Evolutionary conservation across 2,888 invertebrate genomes (phyloP), one percentile per base, ranked within the genome.

Genomic region (Sphecodes monilicornis): DNA sequence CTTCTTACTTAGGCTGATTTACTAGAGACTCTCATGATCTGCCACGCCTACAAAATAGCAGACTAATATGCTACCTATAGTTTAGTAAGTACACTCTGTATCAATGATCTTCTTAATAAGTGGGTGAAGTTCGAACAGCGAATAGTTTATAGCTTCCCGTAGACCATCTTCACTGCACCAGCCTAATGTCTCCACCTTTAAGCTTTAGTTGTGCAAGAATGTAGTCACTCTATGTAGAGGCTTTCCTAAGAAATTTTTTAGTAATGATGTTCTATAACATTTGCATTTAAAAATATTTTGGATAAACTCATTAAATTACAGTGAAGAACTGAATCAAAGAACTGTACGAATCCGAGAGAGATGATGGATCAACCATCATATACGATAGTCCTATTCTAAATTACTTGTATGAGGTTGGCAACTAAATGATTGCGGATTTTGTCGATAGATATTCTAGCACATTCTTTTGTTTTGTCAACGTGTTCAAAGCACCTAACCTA

Each of bases 101-200:
- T 64, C 64, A 22, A 64, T 64, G 32, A 64, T 64, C 64, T 32
- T 29, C 64, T 64, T 32, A 8, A 32, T 64, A 64, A 64, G 64
- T 32, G 64, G 64, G 8, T 8, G 18, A 29, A 32, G 22, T 16
- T 18, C 18, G 18, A 32, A 32, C 8, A 29, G 32, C 29, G 32
- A 18, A 29, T 64, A 18, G 29, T 16, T 32, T 29, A 32, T 32
- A 64, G 64, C 29, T 18, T 64, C 32, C 64, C 32, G 8, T 8
- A 29, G 16, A 22, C 8, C 22, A 32, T 64, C 18, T 64, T 32
- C 18, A 29, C 6, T 29, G 26, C 26, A 4, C 26, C 26, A 57
- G n/a, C 13, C 26, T 29, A 6, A 29, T 32, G 18, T 29, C 60
- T 29, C 13, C 6, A 6, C 29, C 6, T 32, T 32, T 8, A 32